Evolutionary conservation across 2,888 invertebrate genomes (phyloP).

Genomic region (Anthrax anthrax): DNA sequence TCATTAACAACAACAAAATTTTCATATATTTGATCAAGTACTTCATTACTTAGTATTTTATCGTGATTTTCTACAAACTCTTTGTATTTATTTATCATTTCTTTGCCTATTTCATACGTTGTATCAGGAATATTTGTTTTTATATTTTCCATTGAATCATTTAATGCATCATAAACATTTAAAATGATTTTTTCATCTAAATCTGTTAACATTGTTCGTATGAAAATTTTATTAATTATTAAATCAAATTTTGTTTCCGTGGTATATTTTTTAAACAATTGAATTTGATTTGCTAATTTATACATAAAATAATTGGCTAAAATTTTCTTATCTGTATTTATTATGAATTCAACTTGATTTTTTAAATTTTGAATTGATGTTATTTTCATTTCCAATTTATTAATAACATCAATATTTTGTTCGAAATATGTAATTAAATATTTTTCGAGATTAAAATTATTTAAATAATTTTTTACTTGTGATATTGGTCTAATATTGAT

Average conservation of each 20-base stretch:
- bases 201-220: not conserved
- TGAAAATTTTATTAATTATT: not conserved
- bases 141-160: not conserved
- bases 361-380: not conserved
- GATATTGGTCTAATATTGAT: too few species aligned
- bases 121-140: too few species aligned
- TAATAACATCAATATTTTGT: not conserved
- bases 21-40: not conserved
- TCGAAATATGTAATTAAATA: not conserved
- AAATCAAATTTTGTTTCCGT: not conserved
- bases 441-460: not conserved
- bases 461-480: not conserved
- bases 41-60: not conserved
- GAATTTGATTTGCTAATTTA: not conserved
- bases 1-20: not conserved
- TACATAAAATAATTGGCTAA: not conserved
- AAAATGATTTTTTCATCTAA: not conserved
- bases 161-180: not conserved
- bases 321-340: not conserved
- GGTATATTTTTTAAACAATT: too few species aligned
- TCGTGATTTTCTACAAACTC: not conserved
- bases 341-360: not conserved
- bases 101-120: too few species aligned
- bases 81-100: too few species aligned
- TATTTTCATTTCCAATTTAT: not conserved